Percentiles rank a stretch among this genome's conserved stretches.
These are phyloP conservation scores for Bradypus variegatus DNA, from an alignment of 2,797 vertebrate species.

Conservation along the genomic window DNA sequence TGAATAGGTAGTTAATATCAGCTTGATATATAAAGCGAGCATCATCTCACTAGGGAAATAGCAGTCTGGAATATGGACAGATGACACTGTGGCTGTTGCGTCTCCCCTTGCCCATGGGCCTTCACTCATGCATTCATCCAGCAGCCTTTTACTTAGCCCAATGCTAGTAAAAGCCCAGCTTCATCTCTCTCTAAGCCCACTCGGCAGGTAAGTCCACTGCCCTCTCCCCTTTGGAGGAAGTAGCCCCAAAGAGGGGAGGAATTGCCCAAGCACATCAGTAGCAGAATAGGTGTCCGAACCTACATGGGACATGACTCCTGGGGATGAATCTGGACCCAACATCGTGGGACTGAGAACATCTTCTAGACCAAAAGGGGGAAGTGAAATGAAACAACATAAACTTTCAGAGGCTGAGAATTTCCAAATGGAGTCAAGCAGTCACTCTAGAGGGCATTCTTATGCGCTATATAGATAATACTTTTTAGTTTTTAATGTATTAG, in stretches of 20 bases:
- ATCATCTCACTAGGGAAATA: not conserved
- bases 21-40: not conserved
- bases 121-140: not conserved
- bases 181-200: not conserved
- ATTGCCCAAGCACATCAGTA: not conserved
- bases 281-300: not conserved
- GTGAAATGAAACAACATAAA: no score
- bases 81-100: rapidly evolving
- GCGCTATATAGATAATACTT: no score
- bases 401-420: no score
- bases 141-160: not conserved
- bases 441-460: no score
- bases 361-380: no score
- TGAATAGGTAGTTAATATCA: not conserved
- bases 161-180: no score
- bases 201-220: no score
- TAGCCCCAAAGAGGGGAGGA: not conserved
- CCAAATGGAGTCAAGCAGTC: no score
- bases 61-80: rapidly evolving
- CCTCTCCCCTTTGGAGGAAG: not conserved
- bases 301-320: no score
- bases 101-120: not conserved
- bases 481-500: no score
- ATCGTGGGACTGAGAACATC: no score
- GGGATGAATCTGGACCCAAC: no score